phyloP scores from a whole-genome alignment of 2,113 vertebrate genomes.

The Coregonus clupeaformis region DNA sequence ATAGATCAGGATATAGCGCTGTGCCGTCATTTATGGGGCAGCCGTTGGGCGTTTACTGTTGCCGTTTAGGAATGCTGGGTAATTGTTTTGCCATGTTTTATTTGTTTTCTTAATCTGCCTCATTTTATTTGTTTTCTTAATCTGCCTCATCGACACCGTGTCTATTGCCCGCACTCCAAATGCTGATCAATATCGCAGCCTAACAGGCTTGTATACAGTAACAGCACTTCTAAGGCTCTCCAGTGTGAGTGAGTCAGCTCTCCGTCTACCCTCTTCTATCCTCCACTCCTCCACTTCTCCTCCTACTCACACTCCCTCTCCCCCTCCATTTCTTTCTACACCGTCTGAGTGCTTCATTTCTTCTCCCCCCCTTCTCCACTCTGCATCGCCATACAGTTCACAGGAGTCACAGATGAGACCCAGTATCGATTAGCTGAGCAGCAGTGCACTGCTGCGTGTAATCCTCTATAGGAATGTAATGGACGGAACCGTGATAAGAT shows the following conservation, averaged over 20 bases:
- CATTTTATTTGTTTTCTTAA: no score
- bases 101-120: slow-evolving; percentile 36
- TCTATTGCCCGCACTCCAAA: neutral
- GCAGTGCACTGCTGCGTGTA: no score
- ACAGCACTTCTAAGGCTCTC: slow-evolving; percentile 4
- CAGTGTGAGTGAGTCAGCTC: neutral
- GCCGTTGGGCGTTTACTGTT: neutral
- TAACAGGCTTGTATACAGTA: slow-evolving; percentile 6
- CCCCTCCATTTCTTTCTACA: neutral
- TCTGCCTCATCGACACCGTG: neutral
- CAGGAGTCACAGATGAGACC: no score
- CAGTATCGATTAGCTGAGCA: no score
- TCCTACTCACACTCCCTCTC: neutral
- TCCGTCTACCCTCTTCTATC: neutral
- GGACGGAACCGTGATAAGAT: no score
- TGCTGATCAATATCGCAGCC: slow-evolving; percentile 11
- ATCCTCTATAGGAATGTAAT: no score
- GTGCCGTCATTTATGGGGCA: slow-evolving; percentile 11
- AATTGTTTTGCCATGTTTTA: slow-evolving; percentile 36
- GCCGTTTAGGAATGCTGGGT: slow-evolving; percentile 8
- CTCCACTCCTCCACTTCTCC: no score
- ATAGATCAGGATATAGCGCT: no score
- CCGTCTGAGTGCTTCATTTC: no score
- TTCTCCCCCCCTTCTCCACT: no score
- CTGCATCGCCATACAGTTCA: no score